A percentile compares a stretch with the other conserved stretches of the same genome.
Conservation (phyloP, 2,113 vertebrate genomes). For the Taurulus bubalis region DNA sequence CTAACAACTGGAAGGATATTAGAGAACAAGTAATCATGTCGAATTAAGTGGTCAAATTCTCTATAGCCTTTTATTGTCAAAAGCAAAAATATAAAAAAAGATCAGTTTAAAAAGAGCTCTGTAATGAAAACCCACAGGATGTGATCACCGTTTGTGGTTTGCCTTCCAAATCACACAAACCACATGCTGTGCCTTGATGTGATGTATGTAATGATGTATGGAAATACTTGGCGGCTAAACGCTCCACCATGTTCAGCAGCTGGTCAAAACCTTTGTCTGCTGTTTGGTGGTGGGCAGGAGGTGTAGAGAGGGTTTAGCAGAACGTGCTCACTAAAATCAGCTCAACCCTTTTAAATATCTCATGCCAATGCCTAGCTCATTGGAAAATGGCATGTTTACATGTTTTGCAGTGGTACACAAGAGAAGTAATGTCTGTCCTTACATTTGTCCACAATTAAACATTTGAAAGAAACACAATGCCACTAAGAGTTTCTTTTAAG, state of each 20-base stretch:
- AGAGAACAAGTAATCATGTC: background rate
- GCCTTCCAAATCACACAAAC: background rate
- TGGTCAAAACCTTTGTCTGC: background rate
- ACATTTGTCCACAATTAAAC: background rate
- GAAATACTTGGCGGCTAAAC: background rate
- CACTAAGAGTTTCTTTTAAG: background rate
- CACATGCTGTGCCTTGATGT: background rate
- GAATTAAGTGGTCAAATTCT: background rate
- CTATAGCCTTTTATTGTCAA: background rate
- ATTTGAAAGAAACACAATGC: background rate
- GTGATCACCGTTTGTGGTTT: slow-evolving; percentile 10
- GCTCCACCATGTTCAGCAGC: slow-evolving; percentile 3
- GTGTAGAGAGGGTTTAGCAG: background rate
- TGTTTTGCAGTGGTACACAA: background rate
- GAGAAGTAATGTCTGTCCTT: background rate
- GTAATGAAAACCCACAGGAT: slow-evolving; percentile 6
- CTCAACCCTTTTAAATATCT: background rate
- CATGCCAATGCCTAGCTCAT: background rate
- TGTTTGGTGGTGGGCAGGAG: background rate
- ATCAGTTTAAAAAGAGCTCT: background rate
- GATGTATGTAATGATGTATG: background rate
- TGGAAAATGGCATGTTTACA: background rate
- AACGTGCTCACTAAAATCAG: background rate
- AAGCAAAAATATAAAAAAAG: background rate
- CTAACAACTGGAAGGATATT: background rate